phyloP scores from a whole-genome alignment of 30 jellyfish, hydroid and myxozoan species.

The Haliclystus octoradiatus region DNA sequence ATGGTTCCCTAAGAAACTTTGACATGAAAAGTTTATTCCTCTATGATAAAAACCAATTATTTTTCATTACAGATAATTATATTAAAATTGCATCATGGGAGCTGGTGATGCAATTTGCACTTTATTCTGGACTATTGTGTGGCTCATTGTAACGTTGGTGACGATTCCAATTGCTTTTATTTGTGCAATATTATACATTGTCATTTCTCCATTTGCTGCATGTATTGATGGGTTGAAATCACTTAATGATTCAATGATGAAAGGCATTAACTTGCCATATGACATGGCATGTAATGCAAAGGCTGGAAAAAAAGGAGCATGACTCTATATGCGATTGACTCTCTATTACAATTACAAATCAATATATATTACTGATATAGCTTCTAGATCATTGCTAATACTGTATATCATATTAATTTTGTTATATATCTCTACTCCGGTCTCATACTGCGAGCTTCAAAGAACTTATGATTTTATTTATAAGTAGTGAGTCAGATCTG shows the following conservation, averaged over 20 bases:
- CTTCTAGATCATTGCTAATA: too few relatives aligned
- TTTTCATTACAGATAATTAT: too few relatives aligned
- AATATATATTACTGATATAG: too few relatives aligned
- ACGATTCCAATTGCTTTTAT: conserved; percentile 45
- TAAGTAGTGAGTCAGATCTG: too few relatives aligned
- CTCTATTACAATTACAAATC: background rate
- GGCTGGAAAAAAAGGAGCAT: conserved; percentile 61
- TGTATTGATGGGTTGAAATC: conserved; percentile 58
- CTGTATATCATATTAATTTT: too few relatives aligned
- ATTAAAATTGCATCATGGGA: too few relatives aligned
- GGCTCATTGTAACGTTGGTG: conserved; percentile 39
- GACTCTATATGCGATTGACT: background rate
- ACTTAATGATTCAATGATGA: conserved; percentile 40
- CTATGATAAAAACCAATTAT: too few relatives aligned
- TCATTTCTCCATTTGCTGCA: conserved; percentile 60
- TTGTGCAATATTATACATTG: conserved; percentile 55
- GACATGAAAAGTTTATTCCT: too few relatives aligned
- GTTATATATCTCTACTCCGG: too few relatives aligned
- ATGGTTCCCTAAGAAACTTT: too few relatives aligned
- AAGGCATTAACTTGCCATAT: conserved; percentile 56
- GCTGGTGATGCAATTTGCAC: conserved; percentile 72
- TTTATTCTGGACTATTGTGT: conserved; percentile 55
- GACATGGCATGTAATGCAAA: conserved; percentile 45
- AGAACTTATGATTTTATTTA: too few relatives aligned
- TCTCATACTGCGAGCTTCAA: too few relatives aligned